These are phyloP conservation scores for Trissolcus brochymenae DNA, from an alignment of 2,888 invertebrate species.

Conservation along the genomic window DNA sequence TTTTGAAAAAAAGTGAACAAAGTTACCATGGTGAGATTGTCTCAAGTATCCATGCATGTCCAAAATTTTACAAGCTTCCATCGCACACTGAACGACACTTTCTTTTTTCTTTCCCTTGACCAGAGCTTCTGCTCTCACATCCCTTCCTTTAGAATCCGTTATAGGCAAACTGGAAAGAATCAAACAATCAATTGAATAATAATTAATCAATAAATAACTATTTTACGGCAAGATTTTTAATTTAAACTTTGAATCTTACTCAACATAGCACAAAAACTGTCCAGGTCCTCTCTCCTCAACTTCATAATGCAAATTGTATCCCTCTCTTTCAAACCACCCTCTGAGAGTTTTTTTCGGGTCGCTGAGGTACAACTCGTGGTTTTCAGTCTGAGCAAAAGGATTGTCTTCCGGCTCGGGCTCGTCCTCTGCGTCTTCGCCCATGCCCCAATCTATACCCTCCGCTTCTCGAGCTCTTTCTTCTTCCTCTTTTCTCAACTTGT, in stretches of 20 bases:
- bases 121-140: slow-evolving; percentile 88
- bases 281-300: slow-evolving; percentile 91
- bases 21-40: slow-evolving; percentile 87
- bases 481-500: slow-evolving; percentile 77
- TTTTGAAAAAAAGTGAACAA: slow-evolving; percentile 23
- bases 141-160: slow-evolving; percentile 85
- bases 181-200: slow-evolving; percentile 29
- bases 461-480: slow-evolving; percentile 78
- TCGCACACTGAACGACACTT: slow-evolving; percentile 92
- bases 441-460: slow-evolving; percentile 93
- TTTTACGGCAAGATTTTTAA: slow-evolving; percentile 21
- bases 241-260: slow-evolving; percentile 73
- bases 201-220: too few relatives aligned
- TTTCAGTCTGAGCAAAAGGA: slow-evolving; percentile 87
- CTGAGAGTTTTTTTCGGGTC: slow-evolving; percentile 97
- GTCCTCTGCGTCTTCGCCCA: slow-evolving; percentile 95
- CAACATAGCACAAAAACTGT: slow-evolving; percentile 88
- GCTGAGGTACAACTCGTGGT: slow-evolving; percentile 93
- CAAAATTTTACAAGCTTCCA: slow-evolving; percentile 95
- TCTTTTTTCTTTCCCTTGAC: slow-evolving; percentile 97
- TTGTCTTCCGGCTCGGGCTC: slow-evolving; percentile 89
- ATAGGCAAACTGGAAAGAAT: slow-evolving; percentile 83
- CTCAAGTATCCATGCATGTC: slow-evolving; percentile 91
- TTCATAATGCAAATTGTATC: slow-evolving; percentile 89
- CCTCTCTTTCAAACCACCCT: slow-evolving; percentile 96